A percentile compares a stretch with the other conserved stretches of the same genome.
These are phyloP conservation scores for Enteromius fasciolatus DNA, from an alignment of 2,797 vertebrate genomes.

Conservation along the genomic window DNA sequence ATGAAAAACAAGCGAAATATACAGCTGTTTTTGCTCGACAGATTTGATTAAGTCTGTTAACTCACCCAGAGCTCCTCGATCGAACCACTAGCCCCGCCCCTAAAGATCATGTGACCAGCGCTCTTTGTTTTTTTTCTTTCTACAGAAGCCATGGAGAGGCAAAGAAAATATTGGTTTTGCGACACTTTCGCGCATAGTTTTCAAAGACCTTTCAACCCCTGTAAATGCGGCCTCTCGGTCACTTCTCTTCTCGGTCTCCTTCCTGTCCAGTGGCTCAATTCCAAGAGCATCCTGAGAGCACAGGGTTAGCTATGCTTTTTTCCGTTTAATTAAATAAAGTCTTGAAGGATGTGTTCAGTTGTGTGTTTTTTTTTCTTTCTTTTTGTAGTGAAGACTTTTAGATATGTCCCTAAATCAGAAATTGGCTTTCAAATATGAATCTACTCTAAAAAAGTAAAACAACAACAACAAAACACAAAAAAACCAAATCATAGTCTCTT, in stretches of 20 bases:
- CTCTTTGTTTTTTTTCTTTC: not conserved
- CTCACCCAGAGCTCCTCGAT: constrained; percentile 25
- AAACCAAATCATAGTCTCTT: not conserved
- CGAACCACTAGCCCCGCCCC: constrained; percentile 31
- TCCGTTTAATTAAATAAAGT: not conserved
- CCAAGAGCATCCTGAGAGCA: not conserved
- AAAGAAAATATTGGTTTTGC: constrained; percentile 16
- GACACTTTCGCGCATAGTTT: not conserved
- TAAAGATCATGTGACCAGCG: not conserved
- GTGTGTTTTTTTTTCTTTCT: not conserved
- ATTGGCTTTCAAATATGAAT: not conserved
- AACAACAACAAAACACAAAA: too few relatives aligned
- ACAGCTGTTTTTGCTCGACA: not conserved
- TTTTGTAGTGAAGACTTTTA: not conserved
- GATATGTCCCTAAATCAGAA: not conserved
- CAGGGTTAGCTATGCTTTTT: not conserved
- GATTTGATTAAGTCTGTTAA: not conserved
- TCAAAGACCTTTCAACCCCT: not conserved
- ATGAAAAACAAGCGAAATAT: not conserved
- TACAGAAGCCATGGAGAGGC: not conserved
- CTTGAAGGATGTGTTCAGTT: not conserved
- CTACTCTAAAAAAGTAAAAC: not conserved
- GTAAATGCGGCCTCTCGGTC: not conserved
- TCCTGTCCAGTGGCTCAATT: not conserved
- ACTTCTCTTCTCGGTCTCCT: not conserved